Conservation (phyloP, 1,140 invertebrate species). For the Spodoptera litura region DNA sequence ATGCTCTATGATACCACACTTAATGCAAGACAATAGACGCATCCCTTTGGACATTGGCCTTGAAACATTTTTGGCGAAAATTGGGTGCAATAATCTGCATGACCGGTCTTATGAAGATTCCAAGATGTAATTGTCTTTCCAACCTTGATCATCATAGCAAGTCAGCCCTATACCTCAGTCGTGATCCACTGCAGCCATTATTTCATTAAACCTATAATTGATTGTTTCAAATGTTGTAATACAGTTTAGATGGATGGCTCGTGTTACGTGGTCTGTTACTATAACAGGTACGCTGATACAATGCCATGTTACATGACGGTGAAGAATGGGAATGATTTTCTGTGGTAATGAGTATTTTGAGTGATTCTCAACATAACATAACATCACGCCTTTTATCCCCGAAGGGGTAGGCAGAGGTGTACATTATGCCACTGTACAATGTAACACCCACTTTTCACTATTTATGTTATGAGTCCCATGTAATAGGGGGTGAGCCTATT, state of each 20-base stretch:
- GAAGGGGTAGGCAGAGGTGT: too few species aligned
- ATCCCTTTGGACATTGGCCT: too few species aligned
- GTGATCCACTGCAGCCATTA: conserved; percentile 71
- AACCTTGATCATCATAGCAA: conserved; percentile 16
- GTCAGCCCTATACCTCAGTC: conserved; percentile 54
- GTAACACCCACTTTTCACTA: too few species aligned
- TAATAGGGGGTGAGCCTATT: too few species aligned
- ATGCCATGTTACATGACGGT: conserved; percentile 3
- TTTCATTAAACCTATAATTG: conserved; percentile 81
- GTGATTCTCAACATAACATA: too few species aligned
- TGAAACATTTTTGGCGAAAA: too few species aligned
- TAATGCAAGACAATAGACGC: too few species aligned
- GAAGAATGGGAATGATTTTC: neutral
- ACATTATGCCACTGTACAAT: too few species aligned
- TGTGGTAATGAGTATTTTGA: neutral
- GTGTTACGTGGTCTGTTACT: conserved; percentile 61
- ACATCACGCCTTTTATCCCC: too few species aligned
- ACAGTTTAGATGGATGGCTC: conserved; percentile 76
- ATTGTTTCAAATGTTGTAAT: conserved; percentile 75
- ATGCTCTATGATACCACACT: too few species aligned
- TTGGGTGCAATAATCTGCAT: neutral
- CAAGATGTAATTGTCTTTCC: neutral
- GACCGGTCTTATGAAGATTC: neutral
- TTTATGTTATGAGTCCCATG: too few species aligned
- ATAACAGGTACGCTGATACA: neutral